phyloP scores from a whole-genome alignment of 1,140 invertebrate species.

The Saccostrea echinata region DNA sequence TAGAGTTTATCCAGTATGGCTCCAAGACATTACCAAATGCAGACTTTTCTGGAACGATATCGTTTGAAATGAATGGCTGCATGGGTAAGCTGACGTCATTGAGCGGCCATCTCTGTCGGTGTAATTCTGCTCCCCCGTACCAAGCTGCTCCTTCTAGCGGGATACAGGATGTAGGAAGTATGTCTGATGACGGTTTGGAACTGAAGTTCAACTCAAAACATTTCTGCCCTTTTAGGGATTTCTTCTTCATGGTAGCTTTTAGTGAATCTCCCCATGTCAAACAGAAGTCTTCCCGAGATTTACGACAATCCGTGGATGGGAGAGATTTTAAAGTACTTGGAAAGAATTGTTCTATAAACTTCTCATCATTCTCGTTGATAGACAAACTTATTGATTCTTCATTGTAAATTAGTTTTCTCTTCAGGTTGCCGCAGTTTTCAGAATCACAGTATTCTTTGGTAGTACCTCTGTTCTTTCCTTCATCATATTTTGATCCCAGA shows the following conservation, averaged over 20 bases:
- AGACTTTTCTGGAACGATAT: constrained; percentile 48
- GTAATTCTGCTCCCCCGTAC: constrained; percentile 78
- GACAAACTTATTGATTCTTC: neutral
- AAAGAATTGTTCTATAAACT: neutral
- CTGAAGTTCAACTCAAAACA: constrained; percentile 10
- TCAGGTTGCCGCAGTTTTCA: neutral
- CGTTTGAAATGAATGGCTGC: constrained; percentile 64
- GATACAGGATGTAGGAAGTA: constrained; percentile 48
- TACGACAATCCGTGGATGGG: neutral
- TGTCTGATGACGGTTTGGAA: neutral
- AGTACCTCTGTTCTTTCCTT: neutral
- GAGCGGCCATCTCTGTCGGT: constrained; percentile 80
- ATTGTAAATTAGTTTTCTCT: neutral
- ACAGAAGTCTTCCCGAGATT: neutral
- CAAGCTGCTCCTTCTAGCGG: constrained; percentile 58
- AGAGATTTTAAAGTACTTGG: neutral
- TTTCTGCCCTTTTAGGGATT: neutral
- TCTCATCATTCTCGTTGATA: neutral
- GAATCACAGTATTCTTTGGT: neutral
- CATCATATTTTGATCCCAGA: neutral
- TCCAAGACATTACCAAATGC: constrained; percentile 69
- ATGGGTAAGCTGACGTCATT: constrained; percentile 65
- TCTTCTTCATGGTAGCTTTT: neutral
- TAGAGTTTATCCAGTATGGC: constrained; percentile 73
- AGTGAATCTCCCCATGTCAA: neutral